A percentile compares a stretch with the other conserved stretches of the same genome.
Evolutionary conservation across 2,888 invertebrate species (phyloP).

Genomic region (Drosophila meridiana): DNA sequence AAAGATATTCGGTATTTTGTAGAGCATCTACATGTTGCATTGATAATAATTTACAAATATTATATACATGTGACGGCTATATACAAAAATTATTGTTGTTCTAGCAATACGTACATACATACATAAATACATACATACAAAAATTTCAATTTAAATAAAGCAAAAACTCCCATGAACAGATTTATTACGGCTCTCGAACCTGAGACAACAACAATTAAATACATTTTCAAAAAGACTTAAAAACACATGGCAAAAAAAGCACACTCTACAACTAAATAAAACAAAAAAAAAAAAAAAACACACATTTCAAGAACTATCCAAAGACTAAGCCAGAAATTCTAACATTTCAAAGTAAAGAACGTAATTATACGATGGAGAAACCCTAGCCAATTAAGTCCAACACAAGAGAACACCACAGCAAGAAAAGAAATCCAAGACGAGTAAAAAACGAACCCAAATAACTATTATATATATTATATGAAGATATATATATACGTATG

Average conservation of each 20-base stretch:
- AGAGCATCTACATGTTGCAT: conserved; percentile 79
- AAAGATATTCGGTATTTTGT: conserved; percentile 72
- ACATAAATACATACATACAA: neutral
- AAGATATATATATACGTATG: conserved; percentile 53
- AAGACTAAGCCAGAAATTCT: conserved; percentile 53
- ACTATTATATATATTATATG: conserved; percentile 37
- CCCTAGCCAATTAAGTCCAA: conserved; percentile 58
- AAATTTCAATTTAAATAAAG: conserved; percentile 39
- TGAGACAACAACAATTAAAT: conserved; percentile 16
- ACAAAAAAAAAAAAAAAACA: neutral
- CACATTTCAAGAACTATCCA: conserved; percentile 54
- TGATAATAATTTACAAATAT: conserved; percentile 79
- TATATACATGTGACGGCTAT: conserved; percentile 68
- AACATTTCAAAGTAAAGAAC: conserved; percentile 52
- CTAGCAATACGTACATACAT: conserved; percentile 11
- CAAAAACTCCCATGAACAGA: conserved; percentile 10
- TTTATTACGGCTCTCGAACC: neutral
- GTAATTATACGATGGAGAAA: conserved; percentile 13
- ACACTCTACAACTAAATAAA: conserved; percentile 26
- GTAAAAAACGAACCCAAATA: conserved; percentile 40
- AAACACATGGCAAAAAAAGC: conserved; percentile 26
- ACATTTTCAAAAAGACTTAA: conserved; percentile 66
- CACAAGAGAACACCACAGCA: conserved; percentile 43
- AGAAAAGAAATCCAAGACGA: conserved; percentile 23
- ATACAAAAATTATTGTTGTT: conserved; percentile 46